These are phyloP conservation scores for Hemicordylus capensis DNA, from an alignment of 2,113 vertebrate genomes.

Conservation along the genomic window DNA sequence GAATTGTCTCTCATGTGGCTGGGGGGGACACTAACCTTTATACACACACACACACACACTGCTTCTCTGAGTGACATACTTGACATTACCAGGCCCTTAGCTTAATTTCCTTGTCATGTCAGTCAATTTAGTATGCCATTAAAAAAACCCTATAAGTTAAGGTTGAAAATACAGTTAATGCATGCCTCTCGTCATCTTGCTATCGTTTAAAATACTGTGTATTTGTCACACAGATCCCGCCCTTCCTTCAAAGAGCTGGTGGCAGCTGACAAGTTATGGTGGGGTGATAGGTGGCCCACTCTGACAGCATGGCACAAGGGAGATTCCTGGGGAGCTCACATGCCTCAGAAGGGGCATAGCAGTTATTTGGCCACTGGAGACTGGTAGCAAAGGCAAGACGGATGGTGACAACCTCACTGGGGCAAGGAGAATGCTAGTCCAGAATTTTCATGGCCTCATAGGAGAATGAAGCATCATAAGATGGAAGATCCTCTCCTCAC, in stretches of 20 bases:
- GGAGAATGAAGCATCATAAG: too few species aligned
- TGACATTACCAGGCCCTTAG: background rate
- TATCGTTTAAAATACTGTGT: background rate
- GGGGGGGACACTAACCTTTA: background rate
- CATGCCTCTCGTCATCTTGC: background rate
- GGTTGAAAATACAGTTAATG: background rate
- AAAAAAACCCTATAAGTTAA: background rate
- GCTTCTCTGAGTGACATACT: background rate
- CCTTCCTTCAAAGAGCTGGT: background rate
- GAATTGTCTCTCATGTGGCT: background rate
- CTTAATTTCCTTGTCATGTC: background rate
- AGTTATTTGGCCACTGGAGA: too few species aligned
- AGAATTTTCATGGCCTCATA: too few species aligned
- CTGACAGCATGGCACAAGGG: too few species aligned
- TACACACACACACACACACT: background rate
- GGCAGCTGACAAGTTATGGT: too few species aligned
- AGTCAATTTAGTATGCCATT: background rate
- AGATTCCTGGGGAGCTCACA: too few species aligned
- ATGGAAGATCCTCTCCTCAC: too few species aligned
- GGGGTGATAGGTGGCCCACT: too few species aligned
- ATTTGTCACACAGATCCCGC: background rate
- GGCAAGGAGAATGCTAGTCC: too few species aligned
- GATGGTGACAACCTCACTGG: too few species aligned
- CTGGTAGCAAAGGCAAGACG: too few species aligned
- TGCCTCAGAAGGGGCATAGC: too few species aligned